These are phyloP conservation scores for Ceraclea dissimilis DNA, from an alignment of 2,888 invertebrate genomes.

Conservation along the genomic window DNA sequence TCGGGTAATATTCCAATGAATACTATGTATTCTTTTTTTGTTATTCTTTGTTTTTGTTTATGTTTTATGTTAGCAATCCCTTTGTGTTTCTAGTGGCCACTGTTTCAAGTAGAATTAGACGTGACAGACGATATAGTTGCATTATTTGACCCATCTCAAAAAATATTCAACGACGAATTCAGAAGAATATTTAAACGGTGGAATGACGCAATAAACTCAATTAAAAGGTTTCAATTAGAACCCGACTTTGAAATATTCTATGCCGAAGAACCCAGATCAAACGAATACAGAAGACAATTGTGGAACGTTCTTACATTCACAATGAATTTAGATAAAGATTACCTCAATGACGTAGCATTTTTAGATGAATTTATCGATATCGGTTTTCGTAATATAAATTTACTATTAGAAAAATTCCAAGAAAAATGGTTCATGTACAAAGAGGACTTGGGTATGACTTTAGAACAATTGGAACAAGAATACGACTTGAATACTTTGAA, in stretches of 20 bases:
- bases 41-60: too few species aligned
- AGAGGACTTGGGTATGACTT: slow-evolving; percentile 60
- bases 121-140: slow-evolving; percentile 38
- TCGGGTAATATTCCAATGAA: slow-evolving; percentile 2
- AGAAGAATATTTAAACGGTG: slow-evolving; percentile 56
- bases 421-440: slow-evolving; percentile 59
- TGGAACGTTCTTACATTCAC: slow-evolving; percentile 39
- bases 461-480: slow-evolving; percentile 55
- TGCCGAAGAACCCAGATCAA: slow-evolving; percentile 1
- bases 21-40: too few species aligned
- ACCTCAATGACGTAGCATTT: slow-evolving; percentile 48
- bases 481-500: slow-evolving; percentile 59
- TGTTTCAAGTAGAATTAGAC: slow-evolving; percentile 53
- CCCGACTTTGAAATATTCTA: slow-evolving; percentile 3
- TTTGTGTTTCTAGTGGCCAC: slow-evolving; percentile 47
- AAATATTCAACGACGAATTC: slow-evolving; percentile 51
- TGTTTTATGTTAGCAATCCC: too few species aligned
- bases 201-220: slow-evolving; percentile 51
- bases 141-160: slow-evolving; percentile 53
- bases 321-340: slow-evolving; percentile 57
- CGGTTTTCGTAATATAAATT: slow-evolving; percentile 56
- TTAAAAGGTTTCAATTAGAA: slow-evolving; percentile 11
- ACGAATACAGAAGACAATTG: not conserved
- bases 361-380: slow-evolving; percentile 50
- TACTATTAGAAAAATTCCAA: slow-evolving; percentile 60